These are phyloP conservation scores for Epirrhoe tristata DNA, from an alignment of 2,888 invertebrate species.

Conservation along the genomic window DNA sequence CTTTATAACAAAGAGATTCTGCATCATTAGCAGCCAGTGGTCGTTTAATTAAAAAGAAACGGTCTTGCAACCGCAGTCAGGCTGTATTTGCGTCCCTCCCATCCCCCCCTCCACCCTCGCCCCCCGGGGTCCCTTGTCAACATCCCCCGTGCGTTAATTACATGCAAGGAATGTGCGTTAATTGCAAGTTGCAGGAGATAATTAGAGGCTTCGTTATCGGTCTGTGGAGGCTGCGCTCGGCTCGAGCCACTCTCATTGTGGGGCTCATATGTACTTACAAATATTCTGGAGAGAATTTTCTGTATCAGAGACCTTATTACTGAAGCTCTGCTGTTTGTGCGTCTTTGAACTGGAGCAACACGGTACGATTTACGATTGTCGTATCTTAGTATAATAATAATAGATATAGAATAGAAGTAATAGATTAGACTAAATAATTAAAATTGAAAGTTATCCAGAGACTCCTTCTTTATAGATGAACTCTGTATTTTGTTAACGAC, in stretches of 20 bases:
- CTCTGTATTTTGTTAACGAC: too few species aligned
- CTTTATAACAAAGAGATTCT: conserved; percentile 25
- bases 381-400: too few species aligned
- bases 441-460: too few species aligned
- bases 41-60: conserved; percentile 50
- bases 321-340: too few species aligned
- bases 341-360: too few species aligned
- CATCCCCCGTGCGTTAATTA: conserved; percentile 15
- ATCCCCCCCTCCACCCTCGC: background rate
- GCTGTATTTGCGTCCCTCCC: conserved; percentile 13
- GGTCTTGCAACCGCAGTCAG: conserved; percentile 28
- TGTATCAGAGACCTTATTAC: too few species aligned
- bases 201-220: conserved; percentile 14
- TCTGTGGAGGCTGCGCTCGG: background rate
- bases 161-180: conserved; percentile 17
- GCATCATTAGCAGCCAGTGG: conserved; percentile 30
- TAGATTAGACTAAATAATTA: too few species aligned
- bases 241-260: background rate
- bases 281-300: background rate
- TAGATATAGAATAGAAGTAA: too few species aligned
- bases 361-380: too few species aligned
- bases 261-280: background rate
- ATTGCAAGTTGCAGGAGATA: conserved; percentile 22
- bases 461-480: too few species aligned
- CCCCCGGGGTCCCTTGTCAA: conserved; percentile 4